Base-by-base conservation (phyloP, 92 coral and sea anemone species). In the Epizoanthus rinbou region DNA sequence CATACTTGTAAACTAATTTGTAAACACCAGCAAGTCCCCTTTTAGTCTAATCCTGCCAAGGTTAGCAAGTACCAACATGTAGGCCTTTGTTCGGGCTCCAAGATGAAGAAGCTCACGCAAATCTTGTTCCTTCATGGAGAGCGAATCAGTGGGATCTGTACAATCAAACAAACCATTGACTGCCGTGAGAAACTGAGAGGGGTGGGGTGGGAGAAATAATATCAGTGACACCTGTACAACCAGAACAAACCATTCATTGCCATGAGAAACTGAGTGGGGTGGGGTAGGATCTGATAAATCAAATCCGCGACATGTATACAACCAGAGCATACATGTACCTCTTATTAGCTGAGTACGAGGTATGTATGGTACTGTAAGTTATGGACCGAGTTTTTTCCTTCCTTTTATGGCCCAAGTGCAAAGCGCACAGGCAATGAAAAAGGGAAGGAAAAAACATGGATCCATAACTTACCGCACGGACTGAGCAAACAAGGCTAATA, bases 71-170 rank as follows among this genome's bases (percentile, higher is more conserved):
- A 85, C 91, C 37, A 93, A 76, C 98, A 91, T 88, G 69, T 89
- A 93, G 18, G 98, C 93, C 64, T 93, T 93, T 16, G 95, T 86
- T 72, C 85, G 84, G 79, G 87, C 64, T 66, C 98, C 98, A 21
- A 93, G 88, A 45, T 74, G 74, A 24, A 93, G 88, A 22, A 71
- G 57, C 9, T 85, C 84, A 37, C 91, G 81, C 8, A 93, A 84
- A 24, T 86, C 93, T 57, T 86, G 86, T 69, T 93, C 98, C 37
- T 45, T 64, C n/a, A 93, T 76, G 28, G 75, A 25, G 4, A 87
- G 84, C 59, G 35, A 21, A n/a, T 89, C 86, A 35, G 17, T 31
- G 18, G 73, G 70, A 57, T 21, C 89, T 89, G 76, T 65, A 85
- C 80, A 19, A 0, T 56, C 59, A 21, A 57, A 24, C 64, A 57